These are phyloP conservation scores for Drosophila punjabiensis DNA, from an alignment of 1,140 invertebrate species.

Conservation along the genomic window DNA sequence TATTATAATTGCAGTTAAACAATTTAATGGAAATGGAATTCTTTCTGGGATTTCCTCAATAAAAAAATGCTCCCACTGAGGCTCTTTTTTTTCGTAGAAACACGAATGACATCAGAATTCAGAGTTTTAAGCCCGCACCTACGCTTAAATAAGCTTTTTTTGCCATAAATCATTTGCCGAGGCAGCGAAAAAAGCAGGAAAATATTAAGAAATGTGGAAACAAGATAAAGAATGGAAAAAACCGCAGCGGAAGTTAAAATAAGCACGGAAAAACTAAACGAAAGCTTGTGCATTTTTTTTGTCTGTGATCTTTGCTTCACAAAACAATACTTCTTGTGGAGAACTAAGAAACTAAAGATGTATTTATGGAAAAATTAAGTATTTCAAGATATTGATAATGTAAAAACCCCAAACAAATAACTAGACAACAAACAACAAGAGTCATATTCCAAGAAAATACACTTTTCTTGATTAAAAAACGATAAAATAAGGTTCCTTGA, in stretches of 20 bases:
- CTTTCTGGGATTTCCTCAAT: background rate
- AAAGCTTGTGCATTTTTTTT: background rate
- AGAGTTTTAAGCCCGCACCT: constrained; percentile 5
- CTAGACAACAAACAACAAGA: background rate
- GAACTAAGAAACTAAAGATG: background rate
- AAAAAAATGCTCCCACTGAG: no score
- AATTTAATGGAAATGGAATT: background rate
- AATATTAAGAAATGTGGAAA: constrained; percentile 6
- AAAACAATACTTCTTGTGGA: background rate
- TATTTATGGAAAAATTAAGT: background rate
- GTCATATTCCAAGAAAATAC: background rate
- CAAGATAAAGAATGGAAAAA: constrained; percentile 9
- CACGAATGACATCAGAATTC: constrained; percentile 10
- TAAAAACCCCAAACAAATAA: background rate
- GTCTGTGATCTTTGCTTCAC: background rate
- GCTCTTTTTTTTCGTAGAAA: background rate
- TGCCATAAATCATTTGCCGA: constrained; percentile 8
- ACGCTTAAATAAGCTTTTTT: constrained; percentile 14
- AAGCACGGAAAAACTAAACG: background rate
- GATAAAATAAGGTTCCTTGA: background rate
- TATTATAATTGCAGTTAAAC: background rate
- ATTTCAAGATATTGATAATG: background rate
- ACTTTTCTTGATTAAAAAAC: background rate
- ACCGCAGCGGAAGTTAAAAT: background rate
- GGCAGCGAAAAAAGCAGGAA: background rate